Evolutionary conservation across 2,888 invertebrate species (phyloP).

Genomic region (Sminthurinus aureus): DNA sequence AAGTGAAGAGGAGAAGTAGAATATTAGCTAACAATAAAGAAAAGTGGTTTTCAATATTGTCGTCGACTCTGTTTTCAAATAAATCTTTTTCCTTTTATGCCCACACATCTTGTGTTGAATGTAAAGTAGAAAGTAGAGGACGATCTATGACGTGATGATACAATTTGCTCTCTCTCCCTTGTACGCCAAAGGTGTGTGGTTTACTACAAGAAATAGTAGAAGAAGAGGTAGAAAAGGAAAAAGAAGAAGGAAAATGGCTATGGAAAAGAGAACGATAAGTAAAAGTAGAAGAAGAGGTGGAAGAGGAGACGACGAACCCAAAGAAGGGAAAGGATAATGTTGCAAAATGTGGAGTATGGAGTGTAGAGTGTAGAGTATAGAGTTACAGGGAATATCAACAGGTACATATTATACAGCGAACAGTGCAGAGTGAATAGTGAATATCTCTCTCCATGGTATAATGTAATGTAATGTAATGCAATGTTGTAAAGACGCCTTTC

Average conservation of each 20-base stretch:
- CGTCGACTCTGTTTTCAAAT: conserved; percentile 11
- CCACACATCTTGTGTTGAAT: not conserved
- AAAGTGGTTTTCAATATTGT: conserved; percentile 18
- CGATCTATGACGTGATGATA: conserved; percentile 26
- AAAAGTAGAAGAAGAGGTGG: not conserved
- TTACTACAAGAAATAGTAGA: not conserved
- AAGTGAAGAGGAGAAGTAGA: not conserved
- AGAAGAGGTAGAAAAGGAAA: not conserved
- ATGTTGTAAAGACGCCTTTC: no score
- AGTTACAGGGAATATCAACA: conserved; percentile 15
- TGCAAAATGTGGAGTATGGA: conserved; percentile 10
- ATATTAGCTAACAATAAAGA: conserved; percentile 15
- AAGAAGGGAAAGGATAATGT: not conserved
- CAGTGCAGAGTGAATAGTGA: no score
- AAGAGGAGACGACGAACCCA: not conserved
- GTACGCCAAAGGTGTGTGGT: not conserved
- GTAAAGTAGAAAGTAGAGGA: not conserved
- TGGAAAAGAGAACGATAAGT: not conserved
- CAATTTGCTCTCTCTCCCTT: not conserved
- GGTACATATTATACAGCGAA: not conserved
- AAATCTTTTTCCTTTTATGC: conserved; percentile 9
- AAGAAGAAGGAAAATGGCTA: not conserved
- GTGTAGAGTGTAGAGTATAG: no score
- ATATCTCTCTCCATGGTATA: no score
- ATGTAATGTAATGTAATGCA: no score